Evolutionary conservation across 2,888 invertebrate species (phyloP), one percentile per base, ranked within the genome.

Genomic region (Aporophyla lueneburgensis): DNA sequence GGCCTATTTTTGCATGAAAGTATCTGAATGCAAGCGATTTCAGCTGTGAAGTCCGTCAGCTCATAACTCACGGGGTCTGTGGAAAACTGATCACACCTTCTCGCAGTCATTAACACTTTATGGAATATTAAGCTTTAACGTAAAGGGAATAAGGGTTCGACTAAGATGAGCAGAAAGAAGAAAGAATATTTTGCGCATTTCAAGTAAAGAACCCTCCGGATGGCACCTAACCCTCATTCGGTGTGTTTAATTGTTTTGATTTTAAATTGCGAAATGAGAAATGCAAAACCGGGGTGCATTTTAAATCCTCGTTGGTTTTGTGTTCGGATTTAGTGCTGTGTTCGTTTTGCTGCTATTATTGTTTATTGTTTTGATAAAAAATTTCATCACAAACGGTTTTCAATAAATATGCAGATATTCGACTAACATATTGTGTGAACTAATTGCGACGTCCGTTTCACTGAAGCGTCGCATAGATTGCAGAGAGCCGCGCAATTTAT

Each of bases 221-320:
- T 89, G 89, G 86, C 89, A 91, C 89, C 92, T 92, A 92, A 93
- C 92, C 92, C 93, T 92, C 92, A 91, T 93, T 92, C 92, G 89
- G 87, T 92, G 93, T 91, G 90, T 93, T 95, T 95, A 95, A 96
- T 96, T 96, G 95, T 96, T 96, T 95, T 94, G 94, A 93, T 96
- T 96, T 94, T 90, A 91, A 93, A 93, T 92, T 93, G 91, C 86
- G 90, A 93, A 94, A 93, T 91, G 90, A 89, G 86, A 90, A 91
- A 92, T 91, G 88, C 87, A 87, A 91, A 90, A 91, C 86, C 81
- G 89, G 94, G 94, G 94, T 94, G 94, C 91, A 94, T 95, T 94
- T 93, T 91, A 93, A 92, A 89, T 78, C 58, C n/a, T 62, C 63
- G 70, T 71, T 21, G 63, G 81, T 74, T 80, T 86, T 86, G 77